These are phyloP conservation scores for Phoxinus phoxinus DNA, from an alignment of 2,113 vertebrate genomes.

Conservation along the genomic window DNA sequence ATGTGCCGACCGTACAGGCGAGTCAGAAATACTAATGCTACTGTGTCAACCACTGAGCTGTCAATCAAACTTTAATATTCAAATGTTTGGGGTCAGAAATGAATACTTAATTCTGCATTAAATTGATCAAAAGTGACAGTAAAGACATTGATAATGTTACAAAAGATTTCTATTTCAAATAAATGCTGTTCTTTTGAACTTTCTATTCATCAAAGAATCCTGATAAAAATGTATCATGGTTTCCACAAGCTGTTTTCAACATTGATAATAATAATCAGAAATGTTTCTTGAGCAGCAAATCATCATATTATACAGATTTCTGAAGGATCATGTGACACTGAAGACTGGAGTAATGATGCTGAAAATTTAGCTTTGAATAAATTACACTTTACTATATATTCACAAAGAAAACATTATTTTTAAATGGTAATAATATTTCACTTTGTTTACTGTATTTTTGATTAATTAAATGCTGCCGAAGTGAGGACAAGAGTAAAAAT, in stretches of 20 bases:
- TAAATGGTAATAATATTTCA: background rate
- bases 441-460: background rate
- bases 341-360: conserved; percentile 1
- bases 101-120: background rate
- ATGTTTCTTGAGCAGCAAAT: background rate
- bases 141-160: background rate
- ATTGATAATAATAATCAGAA: background rate
- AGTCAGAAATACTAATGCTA: background rate
- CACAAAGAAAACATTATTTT: background rate
- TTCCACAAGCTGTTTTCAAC: background rate
- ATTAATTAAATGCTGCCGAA: background rate
- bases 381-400: background rate
- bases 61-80: background rate
- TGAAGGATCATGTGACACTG: background rate
- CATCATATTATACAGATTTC: background rate
- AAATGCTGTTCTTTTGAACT: background rate
- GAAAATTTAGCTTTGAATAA: background rate
- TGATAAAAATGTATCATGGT: background rate
- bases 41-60: too few species aligned
- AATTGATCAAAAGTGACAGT: too few species aligned
- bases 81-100: background rate
- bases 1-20: conserved; percentile 90
- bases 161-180: background rate
- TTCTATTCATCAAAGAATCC: background rate
- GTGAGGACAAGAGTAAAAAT: background rate